phyloP scores from a whole-genome alignment of 1,140 invertebrate genomes.

The Trichoplusia ni region DNA sequence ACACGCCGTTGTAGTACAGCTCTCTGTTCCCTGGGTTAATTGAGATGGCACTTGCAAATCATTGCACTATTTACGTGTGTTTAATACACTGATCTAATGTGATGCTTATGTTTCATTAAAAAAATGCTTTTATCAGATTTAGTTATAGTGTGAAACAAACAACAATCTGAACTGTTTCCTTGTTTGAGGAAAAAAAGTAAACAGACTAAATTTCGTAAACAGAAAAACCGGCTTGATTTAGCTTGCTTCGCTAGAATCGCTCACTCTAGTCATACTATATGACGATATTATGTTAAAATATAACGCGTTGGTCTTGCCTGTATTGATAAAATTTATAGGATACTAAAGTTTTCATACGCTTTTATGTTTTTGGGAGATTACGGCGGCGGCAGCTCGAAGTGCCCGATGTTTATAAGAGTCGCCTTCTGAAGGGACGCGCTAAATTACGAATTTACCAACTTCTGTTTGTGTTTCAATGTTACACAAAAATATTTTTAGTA shows the following conservation, averaged over 20 bases:
- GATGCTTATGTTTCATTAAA: too few species aligned
- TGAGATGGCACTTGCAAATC: too few species aligned
- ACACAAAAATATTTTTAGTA: conserved; percentile 3
- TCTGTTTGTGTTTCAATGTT: conserved; percentile 19
- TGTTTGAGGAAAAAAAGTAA: too few species aligned
- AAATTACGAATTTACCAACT: conserved; percentile 45
- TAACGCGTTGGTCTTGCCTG: conserved; percentile 45
- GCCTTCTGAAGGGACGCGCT: conserved; percentile 44
- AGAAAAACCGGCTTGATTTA: too few species aligned
- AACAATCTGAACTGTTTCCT: too few species aligned
- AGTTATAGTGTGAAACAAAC: too few species aligned
- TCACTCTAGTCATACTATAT: conserved; percentile 21
- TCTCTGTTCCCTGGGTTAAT: too few species aligned
- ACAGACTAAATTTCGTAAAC: too few species aligned
- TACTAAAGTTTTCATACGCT: conserved; percentile 67
- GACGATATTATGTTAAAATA: conserved; percentile 44
- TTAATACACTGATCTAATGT: too few species aligned
- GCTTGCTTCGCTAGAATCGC: too few species aligned
- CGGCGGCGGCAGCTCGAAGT: conserved; percentile 48
- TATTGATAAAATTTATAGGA: conserved; percentile 66
- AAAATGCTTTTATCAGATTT: too few species aligned
- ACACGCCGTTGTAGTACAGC: not conserved
- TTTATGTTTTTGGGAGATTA: conserved; percentile 67
- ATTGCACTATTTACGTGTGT: too few species aligned
- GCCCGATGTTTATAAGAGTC: conserved; percentile 52